Evolutionary conservation across 1,140 invertebrate genomes (phyloP), one percentile per base, ranked within the genome.

Genomic region (Pomacea maculata): DNA sequence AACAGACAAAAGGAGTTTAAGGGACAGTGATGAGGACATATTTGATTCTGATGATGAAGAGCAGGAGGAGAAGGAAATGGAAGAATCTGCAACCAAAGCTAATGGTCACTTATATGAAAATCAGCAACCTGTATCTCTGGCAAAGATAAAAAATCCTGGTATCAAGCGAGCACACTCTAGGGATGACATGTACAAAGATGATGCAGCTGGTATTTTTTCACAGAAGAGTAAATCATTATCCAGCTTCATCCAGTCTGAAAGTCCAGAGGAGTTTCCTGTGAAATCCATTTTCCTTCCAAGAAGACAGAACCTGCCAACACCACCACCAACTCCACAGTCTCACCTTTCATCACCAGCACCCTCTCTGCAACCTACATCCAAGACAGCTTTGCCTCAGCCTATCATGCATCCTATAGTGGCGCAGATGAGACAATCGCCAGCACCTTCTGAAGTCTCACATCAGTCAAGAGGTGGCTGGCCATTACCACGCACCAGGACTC

Each of bases 171-270:
- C 73, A 55, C 45, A 71, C 8, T 78, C 75, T 55, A 52, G 65
- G 54, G 72, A 65, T 52, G 54, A 74, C n/a, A 45, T 77, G 11
- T 74, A 70, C 45, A 19, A 80, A 64, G 67, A 83, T 34, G n/a
- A 79, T 54, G 21, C 45, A 15, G 11, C 80, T 67, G 72, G 76
- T 45, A 81, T 45, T 45, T 29, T 34, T 67, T 67, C 79, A 65
- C 11, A 70, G n/a, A 78, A 70, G 55, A 78, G 64, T 15, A 84
- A 85, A 29, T 85, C 85, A 65, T 79, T 86, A 78, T 85, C 86
- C 17, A 89, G 86, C 81, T 88, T 88, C 72, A 83, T 80, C 70
- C 81, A 84, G 29, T 84, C 82, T 19, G 83, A 85, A 34, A 77
- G 63, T 68, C 82, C 84, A 3, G n/a, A 75, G 1, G 55, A 77